Base-by-base conservation (phyloP, 2,113 vertebrate genomes). In the Ploceus nigricollis region DNA sequence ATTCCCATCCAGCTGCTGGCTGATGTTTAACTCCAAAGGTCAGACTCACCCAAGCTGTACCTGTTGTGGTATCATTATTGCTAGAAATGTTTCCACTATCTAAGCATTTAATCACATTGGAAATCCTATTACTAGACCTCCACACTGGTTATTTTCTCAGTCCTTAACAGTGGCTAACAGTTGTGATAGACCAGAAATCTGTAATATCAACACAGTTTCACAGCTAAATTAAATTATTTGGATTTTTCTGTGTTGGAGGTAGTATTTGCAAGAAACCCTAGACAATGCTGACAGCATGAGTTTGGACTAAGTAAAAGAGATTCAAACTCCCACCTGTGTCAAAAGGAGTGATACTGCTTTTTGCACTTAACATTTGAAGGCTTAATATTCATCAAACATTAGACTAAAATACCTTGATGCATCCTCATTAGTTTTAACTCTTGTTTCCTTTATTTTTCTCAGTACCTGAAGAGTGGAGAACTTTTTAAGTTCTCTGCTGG, bases 21-120 rank as follows among this genome's bases (percentile, higher is more conserved):
- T 97, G 95, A 97, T 91, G 69, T 91, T 89, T 96, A 97, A 90
- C 89, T 87, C 90, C 66, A 83, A 88, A 96, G 94, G 81, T 94
- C 89, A 93, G 40, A 50, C 51, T 63, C 24, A 71, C 33, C 33
- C 50, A 91, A 69, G 51, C 51, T 69, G 56, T 58, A 70, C 66
- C 50, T 93, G 42, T 85, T 84, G 51, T 42, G 37, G 58, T 78
- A 39, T 93, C 37, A 28, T 57, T 81, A 40, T 63, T 83, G 40
- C 75, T 76, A 48, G 51, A 68, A 68, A 86, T 89, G 39, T n/a
- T 48, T 82, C 53, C 48, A 68, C n/a, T 91, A 53, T 50, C 58
- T 94, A 88, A 88, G 81, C 56, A 58, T 53, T 63, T 87, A 83
- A 83, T 93, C 71, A 76, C 57, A 87, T 47, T 61, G 68, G 68